Evolutionary conservation across 2,888 invertebrate species (phyloP), one percentile per base, ranked within the genome.

Genomic region (Acholoe squamosa): DNA sequence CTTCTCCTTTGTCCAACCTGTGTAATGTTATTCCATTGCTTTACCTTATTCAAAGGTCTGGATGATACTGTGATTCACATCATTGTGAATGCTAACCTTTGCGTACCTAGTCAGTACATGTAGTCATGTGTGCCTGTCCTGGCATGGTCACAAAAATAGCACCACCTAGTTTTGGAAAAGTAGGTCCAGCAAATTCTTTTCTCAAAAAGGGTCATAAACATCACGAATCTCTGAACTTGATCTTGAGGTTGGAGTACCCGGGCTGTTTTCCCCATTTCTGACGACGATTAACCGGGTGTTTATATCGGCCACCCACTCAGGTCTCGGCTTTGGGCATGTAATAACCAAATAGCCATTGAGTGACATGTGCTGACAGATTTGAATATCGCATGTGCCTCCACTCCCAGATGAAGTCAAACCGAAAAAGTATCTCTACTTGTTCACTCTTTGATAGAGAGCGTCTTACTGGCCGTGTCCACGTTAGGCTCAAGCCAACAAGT

Each of bases 391-490:
- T 80, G 80, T 10, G 31, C 16, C 80, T 34, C 80, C 0, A 16
- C 14, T 25, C n/a, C 80, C 1, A 80, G 14, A 80, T 33, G 12
- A 0, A 80, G 80, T 80, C 19, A 43, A 80, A 80, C 80, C 34
- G 80, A 80, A 80, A n/a, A 43, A 43, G 80, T 80, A 80, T 33
- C 80, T 43, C 43, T 34, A 80, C 80, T 80, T 33, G 34, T 80
- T 22, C 33, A 43, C 80, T 14, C 31, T 76, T 31, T 61, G 14
- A 3, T 61, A 61, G 43, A 10, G 43, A 43, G 43, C 43, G 43
- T 43, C 43, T 43, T 43, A 43, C 5, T 43, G 43, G 10, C 43
- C 43, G 43, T 10, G 43, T 10, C 43, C 43, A 43, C 43, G 10
- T 43, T 43, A 10, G 10, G 10, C 43, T 10, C 43, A 43, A 10